These are phyloP conservation scores for Hormaphis cornu DNA, from an alignment of 1,140 invertebrate genomes.

Conservation along the genomic window DNA sequence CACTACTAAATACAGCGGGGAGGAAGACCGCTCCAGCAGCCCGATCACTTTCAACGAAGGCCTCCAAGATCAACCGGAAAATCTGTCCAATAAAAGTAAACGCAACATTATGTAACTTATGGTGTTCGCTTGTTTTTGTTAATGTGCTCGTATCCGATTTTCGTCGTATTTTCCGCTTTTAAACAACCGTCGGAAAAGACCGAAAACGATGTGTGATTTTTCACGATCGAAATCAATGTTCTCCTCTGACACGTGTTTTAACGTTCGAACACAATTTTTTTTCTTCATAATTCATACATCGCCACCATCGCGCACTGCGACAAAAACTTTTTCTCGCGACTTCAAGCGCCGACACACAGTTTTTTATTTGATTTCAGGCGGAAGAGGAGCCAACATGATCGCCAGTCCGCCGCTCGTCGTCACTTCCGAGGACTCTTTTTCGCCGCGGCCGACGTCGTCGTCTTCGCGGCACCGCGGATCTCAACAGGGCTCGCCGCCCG, in stretches of 20 bases:
- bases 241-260: no score
- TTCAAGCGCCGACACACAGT: conserved; percentile 34
- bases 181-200: no score
- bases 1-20: conserved; percentile 53
- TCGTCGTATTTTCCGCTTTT: no score
- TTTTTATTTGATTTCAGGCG: conserved; percentile 48
- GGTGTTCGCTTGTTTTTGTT: no score
- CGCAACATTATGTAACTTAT: conserved; percentile 47
- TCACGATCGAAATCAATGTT: no score
- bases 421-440: conserved; percentile 41
- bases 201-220: no score
- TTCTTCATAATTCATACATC: no score
- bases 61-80: conserved; percentile 67
- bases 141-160: no score
- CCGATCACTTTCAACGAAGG: conserved; percentile 52
- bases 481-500: conserved; percentile 43
- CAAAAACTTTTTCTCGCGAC: no score
- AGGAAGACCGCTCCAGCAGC: conserved; percentile 52
- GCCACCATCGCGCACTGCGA: no score
- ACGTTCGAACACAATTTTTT: no score
- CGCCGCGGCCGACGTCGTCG: conserved; percentile 42
- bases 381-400: not conserved
- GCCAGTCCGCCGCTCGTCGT: not conserved
- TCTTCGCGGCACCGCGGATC: conserved; percentile 47
- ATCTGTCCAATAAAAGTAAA: conserved; percentile 62